phyloP scores from a whole-genome alignment of 2,888 invertebrate species.

The Bibio marci region DNA sequence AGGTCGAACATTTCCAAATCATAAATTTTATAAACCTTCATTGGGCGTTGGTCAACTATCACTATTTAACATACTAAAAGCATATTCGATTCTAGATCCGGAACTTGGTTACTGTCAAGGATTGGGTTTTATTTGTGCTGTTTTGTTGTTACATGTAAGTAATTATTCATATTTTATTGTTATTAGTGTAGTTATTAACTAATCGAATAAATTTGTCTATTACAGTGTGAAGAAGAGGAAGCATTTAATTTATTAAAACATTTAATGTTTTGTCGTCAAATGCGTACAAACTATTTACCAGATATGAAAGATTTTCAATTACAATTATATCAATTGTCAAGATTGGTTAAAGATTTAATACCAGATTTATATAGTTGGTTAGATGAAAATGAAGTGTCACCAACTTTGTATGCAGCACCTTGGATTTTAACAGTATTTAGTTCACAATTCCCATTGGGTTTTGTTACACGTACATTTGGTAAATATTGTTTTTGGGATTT shows the following conservation, averaged over 20 bases:
- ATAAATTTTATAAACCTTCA: conserved; percentile 82
- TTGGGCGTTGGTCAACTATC: conserved; percentile 86
- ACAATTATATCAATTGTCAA: conserved; percentile 82
- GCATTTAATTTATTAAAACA: conserved; percentile 79
- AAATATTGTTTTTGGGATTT: conserved; percentile 21
- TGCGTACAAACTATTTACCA: conserved; percentile 79
- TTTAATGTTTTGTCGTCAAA: conserved; percentile 77
- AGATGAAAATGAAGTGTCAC: conserved; percentile 75
- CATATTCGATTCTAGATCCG: conserved; percentile 83
- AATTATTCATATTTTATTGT: neutral
- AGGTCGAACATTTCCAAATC: conserved; percentile 75
- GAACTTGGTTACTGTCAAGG: conserved; percentile 97
- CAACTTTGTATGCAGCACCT: conserved; percentile 89
- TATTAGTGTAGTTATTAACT: too few relatives aligned
- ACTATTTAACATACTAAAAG: conserved; percentile 86
- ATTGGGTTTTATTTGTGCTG: conserved; percentile 87
- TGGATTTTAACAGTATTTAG: conserved; percentile 94
- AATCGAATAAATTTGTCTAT: neutral
- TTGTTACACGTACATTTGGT: conserved; percentile 89
- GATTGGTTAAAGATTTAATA: conserved; percentile 73
- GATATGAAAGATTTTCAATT: conserved; percentile 87
- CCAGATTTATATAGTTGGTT: conserved; percentile 77
- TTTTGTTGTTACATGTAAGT: conserved; percentile 81
- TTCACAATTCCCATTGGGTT: conserved; percentile 90
- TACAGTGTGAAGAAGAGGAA: conserved; percentile 81